Conservation (phyloP, 2,888 invertebrate species). For the Arge pagana region DNA sequence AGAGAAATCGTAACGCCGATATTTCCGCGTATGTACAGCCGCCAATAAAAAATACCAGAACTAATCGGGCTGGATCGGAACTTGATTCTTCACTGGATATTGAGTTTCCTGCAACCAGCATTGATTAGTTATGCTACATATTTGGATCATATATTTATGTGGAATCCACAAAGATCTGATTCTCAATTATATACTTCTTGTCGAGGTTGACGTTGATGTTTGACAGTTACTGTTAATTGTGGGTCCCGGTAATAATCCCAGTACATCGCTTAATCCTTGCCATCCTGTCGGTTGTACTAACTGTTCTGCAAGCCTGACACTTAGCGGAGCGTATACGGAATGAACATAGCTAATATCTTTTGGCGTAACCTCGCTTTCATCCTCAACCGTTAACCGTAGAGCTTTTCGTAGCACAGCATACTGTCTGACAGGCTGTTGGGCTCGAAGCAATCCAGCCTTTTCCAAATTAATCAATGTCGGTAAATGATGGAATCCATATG, state of each 20-base stretch:
- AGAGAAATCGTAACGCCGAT: conserved; percentile 74
- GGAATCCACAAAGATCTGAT: conserved; percentile 13
- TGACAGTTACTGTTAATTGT: conserved; percentile 55
- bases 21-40: conserved; percentile 97
- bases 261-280: conserved; percentile 81
- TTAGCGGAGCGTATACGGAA: conserved; percentile 92
- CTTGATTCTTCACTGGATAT: conserved; percentile 56
- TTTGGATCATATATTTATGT: conserved; percentile 68
- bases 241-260: conserved; percentile 82
- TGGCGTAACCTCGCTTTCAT: conserved; percentile 80
- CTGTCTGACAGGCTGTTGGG: conserved; percentile 74
- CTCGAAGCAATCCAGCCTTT: conserved; percentile 78
- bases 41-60: conserved; percentile 94
- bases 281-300: conserved; percentile 76
- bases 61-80: conserved; percentile 68
- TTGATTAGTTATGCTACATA: background rate
- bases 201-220: conserved; percentile 30
- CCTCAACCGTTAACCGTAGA: conserved; percentile 84
- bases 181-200: conserved; percentile 26
- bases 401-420: conserved; percentile 81
- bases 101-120: conserved; percentile 51
- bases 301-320: conserved; percentile 83
- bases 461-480: conserved; percentile 85
- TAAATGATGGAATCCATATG: conserved; percentile 85
- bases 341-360: conserved; percentile 91